Evolutionary conservation across 2,888 invertebrate genomes (phyloP).

Genomic region (Schizotus pectinicornis): DNA sequence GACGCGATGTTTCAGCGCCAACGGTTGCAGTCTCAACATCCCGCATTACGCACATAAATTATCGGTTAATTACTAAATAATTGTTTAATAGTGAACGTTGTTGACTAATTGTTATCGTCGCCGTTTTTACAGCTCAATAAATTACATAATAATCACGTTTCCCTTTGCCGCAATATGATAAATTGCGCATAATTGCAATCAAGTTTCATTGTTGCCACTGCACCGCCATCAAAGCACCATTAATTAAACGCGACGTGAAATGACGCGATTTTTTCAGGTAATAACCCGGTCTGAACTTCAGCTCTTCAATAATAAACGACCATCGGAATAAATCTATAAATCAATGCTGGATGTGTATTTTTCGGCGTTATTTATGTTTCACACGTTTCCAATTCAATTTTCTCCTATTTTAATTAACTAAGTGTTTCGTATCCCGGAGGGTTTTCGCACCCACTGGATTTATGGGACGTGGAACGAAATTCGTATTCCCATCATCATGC

Average conservation of each 20-base stretch:
- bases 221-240: conserved; percentile 18
- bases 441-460: background rate
- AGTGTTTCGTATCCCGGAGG: conserved; percentile 10
- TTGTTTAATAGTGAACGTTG: conserved; percentile 17
- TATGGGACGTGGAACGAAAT: conserved; percentile 9
- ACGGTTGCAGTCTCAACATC: background rate
- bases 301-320: conserved; percentile 7
- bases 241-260: conserved; percentile 20
- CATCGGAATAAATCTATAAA: conserved; percentile 21
- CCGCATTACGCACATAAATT: conserved; percentile 14
- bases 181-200: conserved; percentile 30
- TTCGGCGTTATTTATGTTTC: conserved; percentile 18
- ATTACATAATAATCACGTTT: conserved; percentile 30
- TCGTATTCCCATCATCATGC: background rate
- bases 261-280: conserved; percentile 13
- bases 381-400: conserved; percentile 25
- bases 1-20: background rate
- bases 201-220: conserved; percentile 25
- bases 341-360: conserved; percentile 17
- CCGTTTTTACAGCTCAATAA: conserved; percentile 27
- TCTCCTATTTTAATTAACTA: conserved; percentile 29
- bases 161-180: conserved; percentile 23
- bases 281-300: too few species aligned
- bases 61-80: conserved; percentile 25
- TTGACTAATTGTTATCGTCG: conserved; percentile 25